Base-by-base conservation (phyloP, 2,113 vertebrate genomes). In the Cyanoramphus novaezelandiae region DNA sequence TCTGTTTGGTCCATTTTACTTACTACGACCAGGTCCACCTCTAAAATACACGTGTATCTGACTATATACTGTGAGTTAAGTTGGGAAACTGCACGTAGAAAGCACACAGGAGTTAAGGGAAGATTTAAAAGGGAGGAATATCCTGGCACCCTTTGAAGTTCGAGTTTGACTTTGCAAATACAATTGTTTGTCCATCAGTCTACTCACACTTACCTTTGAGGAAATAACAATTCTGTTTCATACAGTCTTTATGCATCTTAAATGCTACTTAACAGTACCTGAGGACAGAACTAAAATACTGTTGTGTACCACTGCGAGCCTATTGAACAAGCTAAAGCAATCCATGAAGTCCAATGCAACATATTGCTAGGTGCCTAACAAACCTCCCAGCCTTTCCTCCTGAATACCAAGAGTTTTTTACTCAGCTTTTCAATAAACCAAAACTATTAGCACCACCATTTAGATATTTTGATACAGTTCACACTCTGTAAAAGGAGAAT, bases 371-470 rank as follows among this genome's bases (percentile, higher is more conserved):
- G 68, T 23, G 75, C 28, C 62, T 33, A 57, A 62, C 2, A 10
- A 67, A 65, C 69, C 33, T 1, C 2, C 0, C 0, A 13, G 4
- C 13, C 29, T 53, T 81, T 80, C 62, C 25, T 85, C 19, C 43
- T 44, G 24, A 49, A 76, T 29, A 89, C 5, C 25, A 72, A 8
- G 52, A 77, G 14, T 6, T 76, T 13, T 31, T 18, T 65, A 52
- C 11, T 62, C 33, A 79, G 1, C 23, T 44, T 25, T 44, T 72
- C 37, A 37, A 87, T 15, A 80, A 65, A 72, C 13, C 19, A 85
- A 88, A 91, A 67, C 25, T 39, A 63, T 29, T 13, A 80, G 31
- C 24, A 49, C 6, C 24, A 70, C 2, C 4, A 3, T 59, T 83
- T 71, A 19, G 25, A 21, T 49, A 78, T 46, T 79, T 62, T 43